These are phyloP conservation scores for Pelagia noctiluca DNA, from an alignment of 30 jellyfish, hydroid and myxozoan species.

Conservation along the genomic window DNA sequence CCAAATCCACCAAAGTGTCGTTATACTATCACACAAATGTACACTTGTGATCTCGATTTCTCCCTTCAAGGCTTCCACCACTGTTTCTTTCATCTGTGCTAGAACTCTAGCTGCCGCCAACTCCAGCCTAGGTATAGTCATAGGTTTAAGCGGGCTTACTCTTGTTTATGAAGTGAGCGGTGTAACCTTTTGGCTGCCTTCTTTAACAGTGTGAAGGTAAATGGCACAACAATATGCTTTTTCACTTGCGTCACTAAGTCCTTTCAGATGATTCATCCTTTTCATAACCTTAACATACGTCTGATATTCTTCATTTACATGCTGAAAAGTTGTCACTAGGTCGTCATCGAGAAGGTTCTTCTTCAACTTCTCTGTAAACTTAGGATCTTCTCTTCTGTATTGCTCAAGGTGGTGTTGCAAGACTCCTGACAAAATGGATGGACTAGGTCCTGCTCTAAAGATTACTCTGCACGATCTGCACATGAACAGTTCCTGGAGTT, in stretches of 20 bases:
- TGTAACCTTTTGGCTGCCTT: neutral
- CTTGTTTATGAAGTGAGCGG: conserved; percentile 30
- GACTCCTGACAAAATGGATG: too few species aligned
- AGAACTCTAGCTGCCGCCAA: conserved; percentile 27
- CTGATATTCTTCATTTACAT: too few species aligned
- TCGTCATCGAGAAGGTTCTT: too few species aligned
- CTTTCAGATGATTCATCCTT: conserved; percentile 17
- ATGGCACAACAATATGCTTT: conserved; percentile 38
- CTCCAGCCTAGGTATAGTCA: conserved; percentile 17
- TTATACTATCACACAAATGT: conserved; percentile 9
- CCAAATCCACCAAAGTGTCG: conserved; percentile 32
- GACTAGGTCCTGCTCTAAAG: too few species aligned
- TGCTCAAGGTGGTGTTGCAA: too few species aligned
- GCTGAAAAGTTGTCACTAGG: too few species aligned
- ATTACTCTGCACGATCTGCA: too few species aligned
- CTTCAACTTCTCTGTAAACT: too few species aligned
- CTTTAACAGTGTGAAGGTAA: conserved; percentile 14
- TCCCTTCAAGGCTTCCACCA: neutral
- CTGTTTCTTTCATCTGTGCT: conserved; percentile 12
- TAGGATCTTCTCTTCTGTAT: too few species aligned
- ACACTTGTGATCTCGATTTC: neutral
- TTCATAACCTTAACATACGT: too few species aligned
- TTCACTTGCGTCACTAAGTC: conserved; percentile 32
- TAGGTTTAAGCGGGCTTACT: conserved; percentile 31
- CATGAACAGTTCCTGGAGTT: too few species aligned